Evolutionary conservation across 2,888 invertebrate genomes (phyloP).

Genomic region (Nowickia ferox): DNA sequence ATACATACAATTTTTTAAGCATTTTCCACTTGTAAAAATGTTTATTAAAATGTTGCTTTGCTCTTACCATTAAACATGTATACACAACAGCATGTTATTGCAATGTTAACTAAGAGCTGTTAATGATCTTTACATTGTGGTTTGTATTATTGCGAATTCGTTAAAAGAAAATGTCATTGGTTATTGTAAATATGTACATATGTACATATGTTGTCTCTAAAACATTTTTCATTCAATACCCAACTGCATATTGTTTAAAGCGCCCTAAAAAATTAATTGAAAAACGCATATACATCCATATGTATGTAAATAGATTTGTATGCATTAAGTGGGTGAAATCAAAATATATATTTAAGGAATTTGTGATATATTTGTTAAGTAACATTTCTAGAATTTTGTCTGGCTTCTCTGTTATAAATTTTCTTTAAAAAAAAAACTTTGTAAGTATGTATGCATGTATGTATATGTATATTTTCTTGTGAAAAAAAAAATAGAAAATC

Average conservation of each 20-base stretch:
- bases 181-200: too few relatives aligned
- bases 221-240: conserved; percentile 20
- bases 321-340: conserved; percentile 13
- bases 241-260: conserved; percentile 41
- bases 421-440: neutral
- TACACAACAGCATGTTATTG: too few relatives aligned
- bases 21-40: neutral
- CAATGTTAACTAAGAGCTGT: neutral
- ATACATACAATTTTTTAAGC: too few relatives aligned
- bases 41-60: neutral
- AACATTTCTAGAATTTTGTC: conserved; percentile 27
- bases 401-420: neutral
- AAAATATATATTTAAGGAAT: too few relatives aligned
- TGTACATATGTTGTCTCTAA: neutral
- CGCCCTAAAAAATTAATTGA: conserved; percentile 22
- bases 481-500: neutral
- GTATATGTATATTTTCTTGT: neutral
- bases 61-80: too few relatives aligned
- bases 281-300: conserved; percentile 5
- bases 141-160: neutral
- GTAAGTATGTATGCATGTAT: neutral
- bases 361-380: too few relatives aligned
- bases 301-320: neutral
- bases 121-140: neutral
- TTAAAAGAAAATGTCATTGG: neutral